Base-by-base conservation (phyloP, 1,140 invertebrate genomes). In the Macrobrachium nipponense region DNA sequence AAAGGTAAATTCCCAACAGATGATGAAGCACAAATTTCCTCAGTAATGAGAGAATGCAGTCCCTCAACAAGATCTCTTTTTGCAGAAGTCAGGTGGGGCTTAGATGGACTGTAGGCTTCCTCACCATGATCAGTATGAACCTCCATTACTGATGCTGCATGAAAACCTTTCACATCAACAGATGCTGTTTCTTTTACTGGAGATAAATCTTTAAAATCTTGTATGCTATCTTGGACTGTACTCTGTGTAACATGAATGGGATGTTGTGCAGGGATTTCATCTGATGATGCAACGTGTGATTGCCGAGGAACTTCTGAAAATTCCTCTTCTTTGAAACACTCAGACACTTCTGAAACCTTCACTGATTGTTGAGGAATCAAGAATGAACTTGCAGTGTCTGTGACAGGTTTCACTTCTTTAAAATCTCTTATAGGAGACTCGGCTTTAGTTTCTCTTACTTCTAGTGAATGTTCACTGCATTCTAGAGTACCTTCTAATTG, bases 341-440 rank as follows among this genome's bases (percentile, higher is more conserved):
- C 64, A 23, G 89, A 80, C 68, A 89, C 87, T 44, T 90, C 88
- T 17, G 76, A 82, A 20, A 89, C 85, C n/a, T 78, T 77, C 51
- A 90, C 78, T 51, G 88, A 89, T 64, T 89, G 87, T 44, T 86
- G 73, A 58, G 87, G 78, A n/a, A 87, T 78, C 11, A 87, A 44
- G 62, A 79, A 80, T 23, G 80, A 58, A 77, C 80, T 87, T 58
- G 88, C 87, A 70, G 80, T 80, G 17, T 87, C 83, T 44, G 64
- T 62, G 8, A 20, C 60, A 75, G 89, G 88, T 44, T 83, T 80
- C 0, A 44, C 64, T 84, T 82, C 81, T 73, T 73, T 79, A 27
- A 88, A 68, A 23, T 87, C 82, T 23, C 77, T 80, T 81, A 88
- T 66, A 23, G 88, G 88, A 61, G 73, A 86, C 17, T 89, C 81